phyloP scores from a whole-genome alignment of 2,113 vertebrate species.

The Ammodytes dubius region DNA sequence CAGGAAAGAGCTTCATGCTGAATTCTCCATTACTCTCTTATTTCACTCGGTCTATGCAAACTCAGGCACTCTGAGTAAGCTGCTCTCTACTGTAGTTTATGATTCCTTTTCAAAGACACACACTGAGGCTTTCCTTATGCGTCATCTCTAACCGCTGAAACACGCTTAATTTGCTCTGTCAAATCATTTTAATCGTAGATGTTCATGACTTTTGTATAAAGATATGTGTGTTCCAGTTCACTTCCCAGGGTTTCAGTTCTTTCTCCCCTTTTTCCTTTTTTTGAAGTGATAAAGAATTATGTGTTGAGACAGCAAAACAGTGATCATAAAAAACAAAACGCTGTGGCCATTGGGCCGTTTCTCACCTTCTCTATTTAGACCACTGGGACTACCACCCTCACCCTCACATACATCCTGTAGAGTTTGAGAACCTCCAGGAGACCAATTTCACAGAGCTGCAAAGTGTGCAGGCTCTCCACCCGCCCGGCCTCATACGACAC shows the following conservation, averaged over 20 bases:
- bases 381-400: slow-evolving; percentile 94
- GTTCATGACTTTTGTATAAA: neutral
- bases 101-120: neutral
- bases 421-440: slow-evolving; percentile 93
- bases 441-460: slow-evolving; percentile 97
- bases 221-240: neutral
- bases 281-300: neutral
- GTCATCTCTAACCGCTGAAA: neutral
- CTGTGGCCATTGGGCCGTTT: slow-evolving; percentile 27
- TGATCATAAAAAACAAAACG: neutral
- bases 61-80: slow-evolving; percentile 35
- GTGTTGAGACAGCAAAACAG: neutral
- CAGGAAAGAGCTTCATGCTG: slow-evolving; percentile 70
- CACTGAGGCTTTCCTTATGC: neutral
- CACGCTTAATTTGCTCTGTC: neutral
- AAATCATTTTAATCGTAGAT: neutral
- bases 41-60: slow-evolving; percentile 35
- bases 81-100: neutral
- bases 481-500: slow-evolving; percentile 85
- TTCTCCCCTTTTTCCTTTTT: slow-evolving; percentile 1
- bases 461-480: slow-evolving; percentile 92
- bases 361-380: slow-evolving; percentile 80
- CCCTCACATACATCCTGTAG: slow-evolving; percentile 87
- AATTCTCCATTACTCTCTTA: slow-evolving; percentile 43
- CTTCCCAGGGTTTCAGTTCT: neutral